Evolutionary conservation across 2,113 vertebrate genomes (phyloP), one percentile per base, ranked within the genome.

Genomic region (Forbesichthys agassizii): DNA sequence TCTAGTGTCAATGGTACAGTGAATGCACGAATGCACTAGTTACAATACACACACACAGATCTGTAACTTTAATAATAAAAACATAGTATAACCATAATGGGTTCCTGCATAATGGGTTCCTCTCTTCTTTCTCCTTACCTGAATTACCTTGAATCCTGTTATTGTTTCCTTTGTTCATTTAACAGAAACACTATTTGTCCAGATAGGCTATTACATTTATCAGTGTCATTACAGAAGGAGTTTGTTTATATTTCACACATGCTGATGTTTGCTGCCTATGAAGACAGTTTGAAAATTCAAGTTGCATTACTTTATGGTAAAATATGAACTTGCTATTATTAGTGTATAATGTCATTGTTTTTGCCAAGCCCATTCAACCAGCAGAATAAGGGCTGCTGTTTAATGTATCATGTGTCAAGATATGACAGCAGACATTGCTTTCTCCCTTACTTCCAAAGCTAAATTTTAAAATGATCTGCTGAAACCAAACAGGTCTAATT

Each of bases 81-180:
- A 57, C 1, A 9, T 5, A 27, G 46, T 71, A 78, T 71, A 60
- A 64, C 36, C 0, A 5, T 55, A 10, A 27, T 27, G 12, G 11
- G 13, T 8, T 11, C 36, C 3, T 42, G 46, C 7, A 7, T n/a
- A n/a, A n/a, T n/a, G n/a, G n/a, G n/a, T n/a, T n/a, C n/a, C n/a
- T n/a, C 9, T 52, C 3, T 12, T 13, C 33, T 58, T 58, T 27
- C 48, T 59, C 55, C 46, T 48, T 36, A 9, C 13, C n/a, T 67
- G 14, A 49, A 59, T 20, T 33, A 59, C 33, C 42, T 51, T 71
- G 27, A 66, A 48, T 20, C 59, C 1, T 3, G 48, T n/a, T 8
- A 11, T 71, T 66, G 70, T 82, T 83, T 64, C 75, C 58, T 77
- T 75, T 68, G 56, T 27, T 27, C 47, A 61, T 61, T 69, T 33